These are phyloP conservation scores for Copsychus sechellarum DNA, from an alignment of 2,113 vertebrate species.

Conservation along the genomic window DNA sequence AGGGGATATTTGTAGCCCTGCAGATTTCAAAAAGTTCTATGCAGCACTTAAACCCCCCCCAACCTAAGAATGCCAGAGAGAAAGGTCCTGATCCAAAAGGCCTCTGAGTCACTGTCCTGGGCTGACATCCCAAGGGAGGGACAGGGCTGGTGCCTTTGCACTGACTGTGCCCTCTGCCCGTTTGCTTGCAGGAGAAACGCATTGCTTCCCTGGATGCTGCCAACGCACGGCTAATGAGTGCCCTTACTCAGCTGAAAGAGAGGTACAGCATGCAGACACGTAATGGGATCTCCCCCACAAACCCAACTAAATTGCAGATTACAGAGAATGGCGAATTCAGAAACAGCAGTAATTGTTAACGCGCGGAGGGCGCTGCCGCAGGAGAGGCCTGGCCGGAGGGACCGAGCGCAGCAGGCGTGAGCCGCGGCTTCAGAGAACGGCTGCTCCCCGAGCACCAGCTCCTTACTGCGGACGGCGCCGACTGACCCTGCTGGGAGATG, in stretches of 20 bases:
- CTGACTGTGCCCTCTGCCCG: background rate
- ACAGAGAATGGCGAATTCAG: constrained; percentile 99
- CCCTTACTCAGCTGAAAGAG: constrained; percentile 98
- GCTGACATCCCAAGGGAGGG: background rate
- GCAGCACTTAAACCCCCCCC: accelerated
- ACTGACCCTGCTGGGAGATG: constrained; percentile 56
- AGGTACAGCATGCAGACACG: constrained; percentile 99
- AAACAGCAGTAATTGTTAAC: constrained; percentile 98
- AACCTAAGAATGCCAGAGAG: background rate
- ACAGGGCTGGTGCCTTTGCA: accelerated
- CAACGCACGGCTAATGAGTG: constrained; percentile 96
- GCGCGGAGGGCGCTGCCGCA: constrained; percentile 56
- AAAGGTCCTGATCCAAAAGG: background rate
- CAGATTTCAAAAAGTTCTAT: accelerated
- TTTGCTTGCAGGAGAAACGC: constrained; percentile 88
- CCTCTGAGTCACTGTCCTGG: background rate
- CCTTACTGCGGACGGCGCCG: constrained; percentile 64
- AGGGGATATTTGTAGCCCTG: background rate
- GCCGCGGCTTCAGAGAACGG: constrained; percentile 55
- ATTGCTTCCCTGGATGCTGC: constrained; percentile 95
- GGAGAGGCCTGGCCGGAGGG: constrained; percentile 58
- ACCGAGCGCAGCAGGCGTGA: constrained; percentile 57
- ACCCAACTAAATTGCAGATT: constrained; percentile 99
- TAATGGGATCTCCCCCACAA: constrained; percentile 99
- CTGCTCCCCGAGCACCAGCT: constrained; percentile 46